Evolutionary conservation across 2,797 vertebrate genomes (phyloP).

Genomic region (Myiotriccus ornatus): DNA sequence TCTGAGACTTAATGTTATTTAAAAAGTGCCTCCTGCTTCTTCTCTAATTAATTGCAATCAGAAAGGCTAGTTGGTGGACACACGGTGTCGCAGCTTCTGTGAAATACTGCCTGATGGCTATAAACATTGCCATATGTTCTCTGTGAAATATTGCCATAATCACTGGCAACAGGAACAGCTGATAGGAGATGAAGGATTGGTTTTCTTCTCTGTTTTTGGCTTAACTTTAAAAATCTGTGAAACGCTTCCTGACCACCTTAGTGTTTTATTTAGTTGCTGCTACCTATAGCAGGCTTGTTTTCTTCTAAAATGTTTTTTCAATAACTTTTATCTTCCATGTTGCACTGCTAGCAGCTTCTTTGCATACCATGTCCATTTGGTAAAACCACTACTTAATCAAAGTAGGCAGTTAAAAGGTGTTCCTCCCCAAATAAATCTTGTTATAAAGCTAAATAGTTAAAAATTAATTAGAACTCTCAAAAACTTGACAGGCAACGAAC

Average conservation of each 20-base stretch:
- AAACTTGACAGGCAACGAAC: conserved; percentile 50
- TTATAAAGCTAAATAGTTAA: neutral
- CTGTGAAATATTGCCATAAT: conserved; percentile 70
- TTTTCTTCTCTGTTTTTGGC: conserved; percentile 18
- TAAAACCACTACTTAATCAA: conserved; percentile 45
- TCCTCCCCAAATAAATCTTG: neutral
- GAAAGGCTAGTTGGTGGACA: conserved; percentile 78
- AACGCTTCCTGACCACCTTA: conserved; percentile 22
- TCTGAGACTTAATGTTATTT: conserved; percentile 65
- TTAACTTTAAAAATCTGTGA: conserved; percentile 25
- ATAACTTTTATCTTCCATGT: neutral
- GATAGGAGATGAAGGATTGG: conserved; percentile 51
- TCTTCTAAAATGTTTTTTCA: neutral
- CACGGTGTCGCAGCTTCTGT: conserved; percentile 74
- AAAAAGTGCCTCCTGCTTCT: conserved; percentile 66
- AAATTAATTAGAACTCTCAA: conserved; percentile 52
- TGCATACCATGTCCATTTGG: neutral
- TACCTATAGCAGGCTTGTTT: neutral
- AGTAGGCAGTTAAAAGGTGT: neutral
- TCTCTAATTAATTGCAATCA: conserved; percentile 77
- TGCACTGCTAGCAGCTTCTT: conserved; percentile 10
- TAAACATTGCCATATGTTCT: conserved; percentile 77
- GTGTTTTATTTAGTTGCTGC: neutral
- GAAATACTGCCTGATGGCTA: conserved; percentile 77
- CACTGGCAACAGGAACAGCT: conserved; percentile 66